phyloP scores from a whole-genome alignment of 2,888 invertebrate genomes.

The Parnassius smintheus region DNA sequence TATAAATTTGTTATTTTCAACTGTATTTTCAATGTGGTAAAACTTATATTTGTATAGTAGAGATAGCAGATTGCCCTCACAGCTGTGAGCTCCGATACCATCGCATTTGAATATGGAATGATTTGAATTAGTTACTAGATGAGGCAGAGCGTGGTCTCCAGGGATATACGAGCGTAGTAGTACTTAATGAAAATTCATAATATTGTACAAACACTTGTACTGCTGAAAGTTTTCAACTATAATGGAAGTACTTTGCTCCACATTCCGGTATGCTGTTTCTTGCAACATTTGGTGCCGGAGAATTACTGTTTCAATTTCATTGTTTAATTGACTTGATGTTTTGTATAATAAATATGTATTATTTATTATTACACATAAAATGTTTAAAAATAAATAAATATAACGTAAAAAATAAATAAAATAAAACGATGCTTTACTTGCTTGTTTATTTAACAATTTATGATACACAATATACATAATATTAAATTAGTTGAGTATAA shows the following conservation, averaged over 20 bases:
- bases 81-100: constrained; percentile 12
- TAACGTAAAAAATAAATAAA: too few species aligned
- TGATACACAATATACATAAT: too few species aligned
- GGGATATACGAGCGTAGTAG: constrained; percentile 23
- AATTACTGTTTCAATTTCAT: constrained; percentile 10
- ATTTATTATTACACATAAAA: too few species aligned
- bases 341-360: too few species aligned
- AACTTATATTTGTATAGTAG: constrained; percentile 16
- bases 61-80: constrained; percentile 14
- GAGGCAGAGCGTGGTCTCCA: constrained; percentile 21
- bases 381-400: too few species aligned
- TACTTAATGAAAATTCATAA: constrained; percentile 24
- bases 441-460: too few species aligned
- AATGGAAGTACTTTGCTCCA: constrained; percentile 16
- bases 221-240: constrained; percentile 19
- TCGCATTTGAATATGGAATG: constrained; percentile 23
- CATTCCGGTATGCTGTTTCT: constrained; percentile 7
- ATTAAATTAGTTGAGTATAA: too few species aligned
- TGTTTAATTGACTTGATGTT: constrained; percentile 1
- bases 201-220: constrained; percentile 10
- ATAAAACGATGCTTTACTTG: too few species aligned
- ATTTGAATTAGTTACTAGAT: constrained; percentile 28
- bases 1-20: constrained; percentile 14
- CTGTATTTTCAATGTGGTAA: constrained; percentile 17
- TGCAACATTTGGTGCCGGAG: constrained; percentile 2